A percentile compares a stretch with the other conserved stretches of the same genome.
phyloP scores from a whole-genome alignment of 1,140 invertebrate species.

The Pteromalus puparum region DNA sequence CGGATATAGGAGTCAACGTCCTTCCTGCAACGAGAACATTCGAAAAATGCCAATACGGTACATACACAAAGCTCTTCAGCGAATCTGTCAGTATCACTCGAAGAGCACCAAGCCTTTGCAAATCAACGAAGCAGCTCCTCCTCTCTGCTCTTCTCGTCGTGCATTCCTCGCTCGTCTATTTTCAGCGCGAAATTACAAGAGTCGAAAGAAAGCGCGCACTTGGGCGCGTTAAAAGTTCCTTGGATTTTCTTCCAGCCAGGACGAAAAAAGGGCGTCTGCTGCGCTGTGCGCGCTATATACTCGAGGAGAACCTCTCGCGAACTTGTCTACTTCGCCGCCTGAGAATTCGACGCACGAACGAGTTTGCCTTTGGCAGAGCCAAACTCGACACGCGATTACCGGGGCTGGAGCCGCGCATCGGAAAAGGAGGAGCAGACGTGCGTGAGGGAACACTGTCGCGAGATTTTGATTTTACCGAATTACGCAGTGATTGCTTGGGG shows the following conservation, averaged over 20 bases:
- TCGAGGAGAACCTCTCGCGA: neutral
- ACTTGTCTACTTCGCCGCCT: neutral
- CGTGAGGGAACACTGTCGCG: neutral
- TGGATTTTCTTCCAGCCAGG: neutral
- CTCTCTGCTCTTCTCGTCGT: no score
- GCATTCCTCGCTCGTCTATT: no score
- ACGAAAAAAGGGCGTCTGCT: neutral
- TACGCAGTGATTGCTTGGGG: neutral
- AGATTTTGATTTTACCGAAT: neutral
- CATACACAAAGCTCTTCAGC: neutral
- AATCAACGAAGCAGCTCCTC: neutral
- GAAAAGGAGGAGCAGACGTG: neutral
- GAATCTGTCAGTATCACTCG: neutral
- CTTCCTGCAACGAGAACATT: neutral
- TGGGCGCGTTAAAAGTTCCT: neutral
- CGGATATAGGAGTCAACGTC: no score
- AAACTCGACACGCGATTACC: neutral
- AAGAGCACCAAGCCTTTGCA: neutral
- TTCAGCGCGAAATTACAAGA: neutral
- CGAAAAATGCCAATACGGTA: neutral
- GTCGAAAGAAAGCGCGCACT: neutral
- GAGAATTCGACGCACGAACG: conserved; percentile 15
- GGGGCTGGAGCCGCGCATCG: neutral
- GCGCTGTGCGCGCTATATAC: neutral
- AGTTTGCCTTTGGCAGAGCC: neutral